phyloP scores from a whole-genome alignment of 2,113 vertebrate genomes.

The Brachyhypopomus gauderio region DNA sequence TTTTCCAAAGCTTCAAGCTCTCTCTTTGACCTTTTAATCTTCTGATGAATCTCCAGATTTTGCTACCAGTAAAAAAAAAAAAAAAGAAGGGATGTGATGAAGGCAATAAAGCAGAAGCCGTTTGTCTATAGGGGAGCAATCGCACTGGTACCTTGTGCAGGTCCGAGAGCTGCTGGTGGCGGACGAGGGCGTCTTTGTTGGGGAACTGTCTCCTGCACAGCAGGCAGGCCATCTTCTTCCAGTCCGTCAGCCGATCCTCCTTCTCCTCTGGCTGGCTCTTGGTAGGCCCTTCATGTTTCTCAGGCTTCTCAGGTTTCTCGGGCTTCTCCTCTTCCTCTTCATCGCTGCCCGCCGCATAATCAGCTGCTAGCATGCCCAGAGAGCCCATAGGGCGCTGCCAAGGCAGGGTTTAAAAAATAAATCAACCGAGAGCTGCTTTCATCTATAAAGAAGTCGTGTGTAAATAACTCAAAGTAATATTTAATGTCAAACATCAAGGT shows the following conservation, averaged over 20 bases:
- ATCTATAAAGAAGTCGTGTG: conserved; percentile 15
- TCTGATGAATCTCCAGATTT: conserved; percentile 97
- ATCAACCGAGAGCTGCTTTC: background rate
- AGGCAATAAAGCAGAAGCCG: background rate
- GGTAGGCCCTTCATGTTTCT: conserved; percentile 53
- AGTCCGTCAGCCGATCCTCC: conserved; percentile 92
- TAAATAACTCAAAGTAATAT: conserved; percentile 32
- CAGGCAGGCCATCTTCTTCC: conserved; percentile 97
- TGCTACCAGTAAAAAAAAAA: conserved; percentile 76
- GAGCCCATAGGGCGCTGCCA: conserved; percentile 89
- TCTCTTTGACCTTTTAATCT: conserved; percentile 92
- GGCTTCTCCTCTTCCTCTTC: conserved; percentile 94
- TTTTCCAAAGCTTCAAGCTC: conserved; percentile 93
- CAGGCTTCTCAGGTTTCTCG: conserved; percentile 79
- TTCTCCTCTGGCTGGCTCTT: conserved; percentile 75
- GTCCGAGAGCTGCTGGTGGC: conserved; percentile 97
- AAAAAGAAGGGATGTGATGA: background rate
- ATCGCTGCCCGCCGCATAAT: conserved; percentile 94
- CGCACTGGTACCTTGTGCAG: conserved; percentile 85
- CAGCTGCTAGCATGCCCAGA: conserved; percentile 88
- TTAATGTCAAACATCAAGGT: conserved; percentile 28
- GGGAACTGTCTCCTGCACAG: conserved; percentile 95
- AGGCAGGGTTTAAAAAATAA: conserved; percentile 8
- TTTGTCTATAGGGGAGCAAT: background rate
- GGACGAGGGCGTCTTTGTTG: conserved; percentile 91